phyloP scores from a whole-genome alignment of 2,113 vertebrate genomes.

The Alethe diademata region DNA sequence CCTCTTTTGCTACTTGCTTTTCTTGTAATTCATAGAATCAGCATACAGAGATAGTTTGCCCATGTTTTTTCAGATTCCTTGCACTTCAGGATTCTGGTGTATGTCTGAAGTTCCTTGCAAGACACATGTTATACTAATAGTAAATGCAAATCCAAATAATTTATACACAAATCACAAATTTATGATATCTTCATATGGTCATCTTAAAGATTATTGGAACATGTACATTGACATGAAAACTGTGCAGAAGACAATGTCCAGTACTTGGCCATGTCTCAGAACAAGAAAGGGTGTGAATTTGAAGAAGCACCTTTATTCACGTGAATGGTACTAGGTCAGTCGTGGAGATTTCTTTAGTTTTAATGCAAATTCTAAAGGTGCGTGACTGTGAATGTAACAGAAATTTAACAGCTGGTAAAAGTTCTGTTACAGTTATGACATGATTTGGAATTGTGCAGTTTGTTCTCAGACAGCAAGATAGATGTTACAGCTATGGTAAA shows the following conservation, averaged over 20 bases:
- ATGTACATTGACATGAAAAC: not conserved
- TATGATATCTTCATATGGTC: not conserved
- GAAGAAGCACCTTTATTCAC: not conserved
- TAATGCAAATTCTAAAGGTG: not conserved
- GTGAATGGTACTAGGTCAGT: too few relatives aligned
- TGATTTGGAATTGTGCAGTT: not conserved
- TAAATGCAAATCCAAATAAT: not conserved
- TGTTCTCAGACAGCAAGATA: not conserved
- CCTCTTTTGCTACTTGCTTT: not conserved
- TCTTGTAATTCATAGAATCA: not conserved
- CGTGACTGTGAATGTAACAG: not conserved
- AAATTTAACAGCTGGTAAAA: not conserved
- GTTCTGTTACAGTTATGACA: not conserved
- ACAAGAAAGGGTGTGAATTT: not conserved
- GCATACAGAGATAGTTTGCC: not conserved
- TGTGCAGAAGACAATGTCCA: not conserved
- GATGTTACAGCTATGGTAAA: not conserved
- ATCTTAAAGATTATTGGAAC: not conserved
- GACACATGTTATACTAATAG: not conserved
- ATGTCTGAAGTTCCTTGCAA: not conserved
- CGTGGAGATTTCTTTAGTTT: not conserved
- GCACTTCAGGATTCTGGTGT: not conserved
- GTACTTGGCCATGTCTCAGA: accelerated
- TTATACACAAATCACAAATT: not conserved
- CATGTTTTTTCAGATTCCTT: not conserved